A percentile compares a stretch with the other conserved stretches of the same genome.
These are phyloP conservation scores for Dendropsophus ebraccatus DNA, from an alignment of 2,113 vertebrate genomes.

Conservation along the genomic window DNA sequence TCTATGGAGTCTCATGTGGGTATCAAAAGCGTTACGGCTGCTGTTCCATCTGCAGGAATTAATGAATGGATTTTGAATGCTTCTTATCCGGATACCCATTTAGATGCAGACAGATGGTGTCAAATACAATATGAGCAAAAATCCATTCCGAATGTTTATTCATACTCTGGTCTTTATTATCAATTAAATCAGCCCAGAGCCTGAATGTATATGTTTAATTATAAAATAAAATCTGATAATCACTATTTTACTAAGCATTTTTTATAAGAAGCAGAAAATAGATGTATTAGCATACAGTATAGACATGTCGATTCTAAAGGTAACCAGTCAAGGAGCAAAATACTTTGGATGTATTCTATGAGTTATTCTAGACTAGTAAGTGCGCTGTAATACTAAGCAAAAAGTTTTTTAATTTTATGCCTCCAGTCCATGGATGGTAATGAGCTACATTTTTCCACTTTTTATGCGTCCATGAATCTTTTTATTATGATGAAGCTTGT, in stretches of 20 bases:
- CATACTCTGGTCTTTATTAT: background rate
- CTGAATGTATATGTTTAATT: background rate
- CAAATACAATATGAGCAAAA: background rate
- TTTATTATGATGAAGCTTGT: too few species aligned
- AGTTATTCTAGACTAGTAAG: background rate
- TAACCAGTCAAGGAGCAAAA: background rate
- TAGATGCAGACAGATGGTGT: constrained; percentile 42
- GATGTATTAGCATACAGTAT: background rate
- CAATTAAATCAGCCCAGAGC: background rate
- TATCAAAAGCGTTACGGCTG: constrained; percentile 25
- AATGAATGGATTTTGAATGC: constrained; percentile 42
- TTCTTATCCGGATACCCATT: constrained; percentile 39
- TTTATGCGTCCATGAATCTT: too few species aligned
- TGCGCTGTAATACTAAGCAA: background rate
- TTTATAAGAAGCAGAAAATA: background rate
- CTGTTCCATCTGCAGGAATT: constrained; percentile 46
- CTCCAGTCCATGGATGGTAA: too few species aligned
- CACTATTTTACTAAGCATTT: too few species aligned
- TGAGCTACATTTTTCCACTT: too few species aligned
- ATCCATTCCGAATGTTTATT: constrained; percentile 33
- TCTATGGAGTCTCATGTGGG: constrained; percentile 31
- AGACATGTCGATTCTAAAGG: background rate
- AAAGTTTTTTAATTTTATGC: background rate
- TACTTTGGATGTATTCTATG: background rate
- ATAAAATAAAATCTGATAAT: background rate